These are phyloP conservation scores for Diplodus puntazzo DNA, from an alignment of 2,797 vertebrate genomes.

Conservation along the genomic window DNA sequence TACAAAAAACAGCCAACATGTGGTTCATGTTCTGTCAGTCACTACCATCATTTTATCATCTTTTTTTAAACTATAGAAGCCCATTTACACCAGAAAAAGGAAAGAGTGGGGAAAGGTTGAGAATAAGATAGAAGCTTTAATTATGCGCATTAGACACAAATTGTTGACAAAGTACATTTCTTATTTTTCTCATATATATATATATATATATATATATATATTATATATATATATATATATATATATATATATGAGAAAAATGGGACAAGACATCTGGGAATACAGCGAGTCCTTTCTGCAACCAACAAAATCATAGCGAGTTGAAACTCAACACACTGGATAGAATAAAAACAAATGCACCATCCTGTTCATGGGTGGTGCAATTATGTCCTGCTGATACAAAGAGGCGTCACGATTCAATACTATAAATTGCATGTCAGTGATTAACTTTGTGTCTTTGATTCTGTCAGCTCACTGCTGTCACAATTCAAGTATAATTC, in stretches of 20 bases:
- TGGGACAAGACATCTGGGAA: background rate
- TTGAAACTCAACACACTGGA: background rate
- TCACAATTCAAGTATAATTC: background rate
- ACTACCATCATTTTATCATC: background rate
- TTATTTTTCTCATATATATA: no score
- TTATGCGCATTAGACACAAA: no score
- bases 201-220: no score
- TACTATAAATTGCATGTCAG: background rate
- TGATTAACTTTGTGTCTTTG: background rate
- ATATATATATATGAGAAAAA: no score
- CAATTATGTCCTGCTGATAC: background rate
- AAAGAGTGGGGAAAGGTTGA: background rate
- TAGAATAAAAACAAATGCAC: background rate
- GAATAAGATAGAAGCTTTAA: background rate
- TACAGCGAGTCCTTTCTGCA: background rate
- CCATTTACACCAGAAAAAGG: background rate
- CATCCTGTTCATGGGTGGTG: background rate
- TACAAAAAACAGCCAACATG: no score
- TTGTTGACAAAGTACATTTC: no score
- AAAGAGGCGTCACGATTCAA: fast-evolving
- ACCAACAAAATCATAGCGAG: background rate
- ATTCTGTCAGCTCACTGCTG: background rate
- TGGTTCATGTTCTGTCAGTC: background rate
- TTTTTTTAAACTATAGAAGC: background rate
- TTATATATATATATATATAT: no score